Base-by-base conservation (phyloP, 2,797 vertebrate genomes). In the Chrysolophus pictus region DNA sequence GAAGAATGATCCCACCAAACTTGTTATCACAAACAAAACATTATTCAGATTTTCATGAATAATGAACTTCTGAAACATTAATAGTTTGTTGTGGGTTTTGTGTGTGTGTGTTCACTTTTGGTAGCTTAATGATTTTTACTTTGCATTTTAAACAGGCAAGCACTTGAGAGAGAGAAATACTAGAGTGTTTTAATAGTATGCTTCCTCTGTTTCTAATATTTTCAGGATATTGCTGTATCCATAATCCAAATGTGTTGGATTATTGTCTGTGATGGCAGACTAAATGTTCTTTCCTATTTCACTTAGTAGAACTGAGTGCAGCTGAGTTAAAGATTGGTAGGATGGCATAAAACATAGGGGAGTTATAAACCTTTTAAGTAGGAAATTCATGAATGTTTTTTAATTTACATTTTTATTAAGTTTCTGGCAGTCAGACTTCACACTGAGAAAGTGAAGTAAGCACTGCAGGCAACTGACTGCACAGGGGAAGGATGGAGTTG, bases 361-460 rank as follows among this genome's bases (percentile, higher is more conserved):
- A 94, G 22, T 92, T 91, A 79, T 72, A 49, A 76, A 85, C 53
- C 6, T 83, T 86, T 75, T 86, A 92, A 91, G 58, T 65, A 77
- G 41, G 75, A 87, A 68, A 94, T 71, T 88, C 6, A 35, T 73
- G 37, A 81, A 31, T 62, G 21, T 92, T 91, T 95, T 93, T 79
- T 21, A 78, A 95, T 94, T 94, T 95, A 84, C 91, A 93, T 96
- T 92, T 96, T 95, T 89, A 96, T 96, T 92, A 85, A 46, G 60
- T 88, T 92, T 94, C 65, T 91, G 85, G 68, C 53, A 87, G 84
- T 6, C 42, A 88, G 68, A 86, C 47, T 62, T 76, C 81, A 41
- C 58, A 33, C 21, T 41, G 87, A 89, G 73, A 83, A 88, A 55
- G 58, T 88, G 75, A 68, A 88, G 63, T 71, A 53, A 92, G 31